Percentiles rank a stretch among this genome's conserved stretches.
phyloP scores from a whole-genome alignment of 2,888 invertebrate species.

The Volucella bombylans region DNA sequence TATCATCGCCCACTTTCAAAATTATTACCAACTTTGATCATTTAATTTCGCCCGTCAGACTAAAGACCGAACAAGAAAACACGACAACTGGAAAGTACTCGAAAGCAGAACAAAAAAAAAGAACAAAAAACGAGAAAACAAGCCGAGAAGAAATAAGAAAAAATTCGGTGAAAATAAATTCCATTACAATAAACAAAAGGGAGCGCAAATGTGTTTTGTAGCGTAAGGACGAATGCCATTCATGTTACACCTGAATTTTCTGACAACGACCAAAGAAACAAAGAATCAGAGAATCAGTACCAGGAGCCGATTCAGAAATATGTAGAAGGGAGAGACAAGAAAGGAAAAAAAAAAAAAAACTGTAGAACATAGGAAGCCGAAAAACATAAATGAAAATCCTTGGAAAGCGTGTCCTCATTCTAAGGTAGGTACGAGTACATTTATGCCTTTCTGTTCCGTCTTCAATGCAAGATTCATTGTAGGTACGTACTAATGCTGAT shows the following conservation, averaged over 20 bases:
- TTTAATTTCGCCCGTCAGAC: conserved; percentile 19
- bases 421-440: not conserved
- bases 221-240: conserved; percentile 39
- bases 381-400: conserved; percentile 33
- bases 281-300: not conserved
- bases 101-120: not conserved
- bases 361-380: not conserved
- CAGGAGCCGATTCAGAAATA: not conserved
- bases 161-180: conserved; percentile 31
- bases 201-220: conserved; percentile 45
- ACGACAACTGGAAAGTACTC: not conserved
- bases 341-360: not conserved
- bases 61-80: not conserved
- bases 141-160: not conserved
- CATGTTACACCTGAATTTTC: conserved; percentile 50
- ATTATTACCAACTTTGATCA: conserved; percentile 44
- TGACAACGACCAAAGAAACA: conserved; percentile 14
- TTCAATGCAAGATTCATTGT: conserved; percentile 9
- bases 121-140: conserved; percentile 2
- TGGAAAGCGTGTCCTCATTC: conserved; percentile 42
- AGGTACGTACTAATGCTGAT: no score
- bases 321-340: not conserved
- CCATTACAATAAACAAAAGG: conserved; percentile 49
- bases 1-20: conserved; percentile 36
- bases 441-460: not conserved